A percentile compares a stretch with the other conserved stretches of the same genome.
phyloP scores from a whole-genome alignment of 23 tunicate species.

The Halocynthia aurantium region DNA sequence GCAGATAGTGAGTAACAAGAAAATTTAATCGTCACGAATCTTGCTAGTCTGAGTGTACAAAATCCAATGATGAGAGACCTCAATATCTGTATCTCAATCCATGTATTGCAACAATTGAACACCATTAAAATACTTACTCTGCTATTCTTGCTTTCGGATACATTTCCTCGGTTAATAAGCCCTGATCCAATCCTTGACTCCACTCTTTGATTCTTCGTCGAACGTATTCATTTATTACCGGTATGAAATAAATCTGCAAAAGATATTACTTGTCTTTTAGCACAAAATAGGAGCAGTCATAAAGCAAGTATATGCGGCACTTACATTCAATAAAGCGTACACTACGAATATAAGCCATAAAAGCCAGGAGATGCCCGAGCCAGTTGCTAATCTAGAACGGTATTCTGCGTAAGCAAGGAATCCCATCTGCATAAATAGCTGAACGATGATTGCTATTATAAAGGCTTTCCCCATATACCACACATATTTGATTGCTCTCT shows the following conservation, averaged over 20 bases:
- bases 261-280: neutral
- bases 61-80: too few relatives aligned
- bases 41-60: too few relatives aligned
- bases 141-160: slow-evolving; percentile 34
- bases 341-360: slow-evolving; percentile 53
- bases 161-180: slow-evolving; percentile 61
- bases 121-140: slow-evolving; percentile 35
- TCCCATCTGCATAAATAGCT: slow-evolving; percentile 47
- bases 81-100: too few relatives aligned
- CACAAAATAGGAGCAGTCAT: too few relatives aligned
- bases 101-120: too few relatives aligned
- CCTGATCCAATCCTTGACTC: slow-evolving; percentile 75
- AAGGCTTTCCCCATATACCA: slow-evolving; percentile 35
- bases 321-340: slow-evolving; percentile 67
- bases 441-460: slow-evolving; percentile 38
- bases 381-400: neutral
- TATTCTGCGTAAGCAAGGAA: slow-evolving; percentile 37
- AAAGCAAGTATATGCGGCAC: neutral
- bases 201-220: slow-evolving; percentile 50
- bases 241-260: slow-evolving; percentile 61
- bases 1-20: too few relatives aligned
- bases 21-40: too few relatives aligned
- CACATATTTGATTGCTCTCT: slow-evolving; percentile 35
- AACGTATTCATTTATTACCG: slow-evolving; percentile 46
- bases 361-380: slow-evolving; percentile 3